A percentile compares a stretch with the other conserved stretches of the same genome.
Conservation (phyloP, 2,888 invertebrate genomes). For the Hemicrepidius hirtus region DNA sequence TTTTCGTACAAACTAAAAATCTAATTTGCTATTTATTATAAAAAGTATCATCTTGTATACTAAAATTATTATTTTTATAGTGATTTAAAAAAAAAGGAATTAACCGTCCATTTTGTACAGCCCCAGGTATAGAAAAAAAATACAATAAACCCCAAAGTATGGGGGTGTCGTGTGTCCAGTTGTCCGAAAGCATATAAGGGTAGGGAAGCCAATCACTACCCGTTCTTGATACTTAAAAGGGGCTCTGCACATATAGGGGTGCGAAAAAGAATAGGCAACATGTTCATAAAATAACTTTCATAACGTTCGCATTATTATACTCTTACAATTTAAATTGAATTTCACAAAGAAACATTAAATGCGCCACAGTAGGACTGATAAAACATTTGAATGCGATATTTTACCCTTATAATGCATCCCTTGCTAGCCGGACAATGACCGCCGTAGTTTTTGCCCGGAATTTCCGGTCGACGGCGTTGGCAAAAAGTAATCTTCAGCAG, state of each 20-base stretch:
- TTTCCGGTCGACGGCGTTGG: constrained; percentile 35
- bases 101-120: constrained; percentile 60
- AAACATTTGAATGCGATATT: constrained; percentile 6
- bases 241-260: constrained; percentile 32
- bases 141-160: constrained; percentile 51
- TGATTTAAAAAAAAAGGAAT: background rate
- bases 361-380: background rate
- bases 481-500: constrained; percentile 45
- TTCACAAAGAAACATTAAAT: background rate
- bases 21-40: no score
- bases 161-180: constrained; percentile 63
- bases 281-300: constrained; percentile 9
- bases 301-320: background rate
- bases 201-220: constrained; percentile 66
- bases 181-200: constrained; percentile 57
- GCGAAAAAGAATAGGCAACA: background rate
- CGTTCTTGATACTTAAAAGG: constrained; percentile 48
- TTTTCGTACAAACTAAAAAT: no score
- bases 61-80: no score
- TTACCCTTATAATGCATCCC: constrained; percentile 40
- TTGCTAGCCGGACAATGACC: constrained; percentile 60
- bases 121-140: constrained; percentile 55
- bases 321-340: background rate
- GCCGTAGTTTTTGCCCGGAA: constrained; percentile 53
- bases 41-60: no score